A percentile compares a stretch with the other conserved stretches of the same genome.
These are phyloP conservation scores for Hystrix brachyura DNA, from an alignment of 2,113 vertebrate species.

Conservation along the genomic window DNA sequence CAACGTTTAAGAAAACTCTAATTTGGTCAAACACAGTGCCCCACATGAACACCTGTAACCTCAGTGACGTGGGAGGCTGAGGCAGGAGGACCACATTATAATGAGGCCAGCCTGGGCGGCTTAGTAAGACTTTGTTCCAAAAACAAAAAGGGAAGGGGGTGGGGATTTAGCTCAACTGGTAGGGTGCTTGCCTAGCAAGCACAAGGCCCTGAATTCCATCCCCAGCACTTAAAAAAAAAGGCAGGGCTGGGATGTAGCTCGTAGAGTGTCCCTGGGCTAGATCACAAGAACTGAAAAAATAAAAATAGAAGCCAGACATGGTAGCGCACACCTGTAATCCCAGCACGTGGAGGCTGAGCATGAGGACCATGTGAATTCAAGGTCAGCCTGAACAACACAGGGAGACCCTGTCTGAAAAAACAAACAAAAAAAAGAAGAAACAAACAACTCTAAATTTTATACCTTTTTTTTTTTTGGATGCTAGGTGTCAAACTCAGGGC, in stretches of 20 bases:
- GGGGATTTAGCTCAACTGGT: too few relatives aligned
- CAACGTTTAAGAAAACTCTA: neutral
- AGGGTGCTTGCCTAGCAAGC: too few relatives aligned
- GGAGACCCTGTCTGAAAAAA: neutral
- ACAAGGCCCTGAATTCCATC: too few relatives aligned
- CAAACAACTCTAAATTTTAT: too few relatives aligned
- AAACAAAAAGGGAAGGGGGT: neutral
- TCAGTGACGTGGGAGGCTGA: neutral
- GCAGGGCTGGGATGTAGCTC: neutral
- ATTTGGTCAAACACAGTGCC: neutral
- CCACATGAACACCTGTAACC: neutral
- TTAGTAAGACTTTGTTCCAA: neutral
- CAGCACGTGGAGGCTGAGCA: neutral
- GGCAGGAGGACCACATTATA: neutral
- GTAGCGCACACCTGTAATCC: neutral
- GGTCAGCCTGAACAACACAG: neutral
- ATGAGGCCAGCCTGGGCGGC: neutral
- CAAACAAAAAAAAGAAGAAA: neutral
- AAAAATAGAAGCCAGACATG: neutral
- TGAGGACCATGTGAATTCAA: neutral
- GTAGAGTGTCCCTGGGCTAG: neutral
- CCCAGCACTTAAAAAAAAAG: too few relatives aligned
- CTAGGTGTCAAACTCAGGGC: too few relatives aligned
- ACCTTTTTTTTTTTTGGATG: too few relatives aligned
- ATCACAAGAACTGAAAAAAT: neutral